phyloP scores from a whole-genome alignment of 1,140 invertebrate genomes.

The Drosophila truncata region DNA sequence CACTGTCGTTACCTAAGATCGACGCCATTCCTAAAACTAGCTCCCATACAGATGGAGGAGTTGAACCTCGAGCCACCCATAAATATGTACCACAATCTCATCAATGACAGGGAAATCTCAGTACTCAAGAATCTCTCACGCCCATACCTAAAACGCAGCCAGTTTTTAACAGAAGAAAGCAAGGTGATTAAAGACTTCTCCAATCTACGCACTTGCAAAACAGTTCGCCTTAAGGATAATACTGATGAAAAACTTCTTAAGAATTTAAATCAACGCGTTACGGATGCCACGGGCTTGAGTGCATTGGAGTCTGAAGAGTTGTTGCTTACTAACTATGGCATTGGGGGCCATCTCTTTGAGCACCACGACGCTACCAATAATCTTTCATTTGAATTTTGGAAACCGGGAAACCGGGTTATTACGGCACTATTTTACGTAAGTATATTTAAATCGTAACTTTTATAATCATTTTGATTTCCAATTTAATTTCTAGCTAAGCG shows the following conservation, averaged over 20 bases:
- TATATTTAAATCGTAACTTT: no score
- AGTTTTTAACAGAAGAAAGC: background rate
- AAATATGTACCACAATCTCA: slow-evolving; percentile 24
- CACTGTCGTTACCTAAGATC: slow-evolving; percentile 3
- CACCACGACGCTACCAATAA: background rate
- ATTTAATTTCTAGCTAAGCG: slow-evolving; percentile 12
- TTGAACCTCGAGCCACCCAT: slow-evolving; percentile 12
- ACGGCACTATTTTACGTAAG: slow-evolving; percentile 28
- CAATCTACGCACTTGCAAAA: slow-evolving; percentile 18
- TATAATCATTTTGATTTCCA: background rate
- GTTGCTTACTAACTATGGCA: slow-evolving; percentile 23
- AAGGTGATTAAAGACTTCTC: slow-evolving; percentile 5
- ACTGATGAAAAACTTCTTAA: background rate
- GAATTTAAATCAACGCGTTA: slow-evolving; percentile 21
- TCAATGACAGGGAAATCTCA: slow-evolving; percentile 10
- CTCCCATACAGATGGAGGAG: slow-evolving; percentile 19
- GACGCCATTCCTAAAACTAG: slow-evolving; percentile 12
- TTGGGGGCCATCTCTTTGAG: slow-evolving; percentile 20
- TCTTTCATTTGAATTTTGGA: background rate
- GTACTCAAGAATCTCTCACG: slow-evolving; percentile 7
- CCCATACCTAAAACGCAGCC: slow-evolving; percentile 10
- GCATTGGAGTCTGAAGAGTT: slow-evolving; percentile 4
- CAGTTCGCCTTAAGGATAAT: slow-evolving; percentile 3
- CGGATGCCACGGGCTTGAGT: slow-evolving; percentile 20
- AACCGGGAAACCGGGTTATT: slow-evolving; percentile 11